Conservation (phyloP, 1,140 invertebrate species). For the Cherax quadricarinatus region DNA sequence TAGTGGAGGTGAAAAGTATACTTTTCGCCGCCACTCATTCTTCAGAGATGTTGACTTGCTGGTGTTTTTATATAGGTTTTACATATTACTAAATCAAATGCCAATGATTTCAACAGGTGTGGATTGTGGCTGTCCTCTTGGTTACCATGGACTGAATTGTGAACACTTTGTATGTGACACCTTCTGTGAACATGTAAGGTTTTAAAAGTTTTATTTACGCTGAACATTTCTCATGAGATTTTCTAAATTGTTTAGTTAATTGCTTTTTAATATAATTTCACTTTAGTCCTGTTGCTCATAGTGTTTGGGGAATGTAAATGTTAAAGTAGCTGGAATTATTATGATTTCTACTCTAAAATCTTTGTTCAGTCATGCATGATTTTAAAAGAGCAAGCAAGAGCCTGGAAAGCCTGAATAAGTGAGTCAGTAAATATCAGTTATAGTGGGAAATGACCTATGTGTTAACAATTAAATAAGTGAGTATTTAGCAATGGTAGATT, state of each 20-base stretch:
- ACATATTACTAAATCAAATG: too few species aligned
- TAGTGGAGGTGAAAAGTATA: too few species aligned
- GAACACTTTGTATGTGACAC: slow-evolving; percentile 18
- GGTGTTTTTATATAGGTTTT: too few species aligned
- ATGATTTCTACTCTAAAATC: not conserved
- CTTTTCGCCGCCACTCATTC: too few species aligned
- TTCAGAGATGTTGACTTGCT: too few species aligned
- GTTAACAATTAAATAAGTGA: not conserved
- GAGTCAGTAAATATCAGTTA: not conserved
- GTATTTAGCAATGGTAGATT: not conserved
- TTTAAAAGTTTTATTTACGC: not conserved
- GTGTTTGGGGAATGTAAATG: too few species aligned
- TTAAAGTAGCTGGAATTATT: not conserved
- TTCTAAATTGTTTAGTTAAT: not conserved
- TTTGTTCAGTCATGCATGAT: not conserved
- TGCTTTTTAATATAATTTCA: not conserved
- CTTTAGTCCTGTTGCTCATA: too few species aligned
- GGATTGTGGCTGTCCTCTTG: slow-evolving; percentile 18
- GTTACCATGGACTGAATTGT: slow-evolving; percentile 44
- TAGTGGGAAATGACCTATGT: too few species aligned
- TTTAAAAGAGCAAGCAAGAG: not conserved
- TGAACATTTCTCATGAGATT: not conserved
- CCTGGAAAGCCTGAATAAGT: not conserved
- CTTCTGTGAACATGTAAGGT: slow-evolving; percentile 34
- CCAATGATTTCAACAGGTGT: not conserved